Percentiles rank a stretch among this genome's conserved stretches.
Evolutionary conservation across 2,113 vertebrate genomes (phyloP).

Genomic region (Cichladusa arquata): DNA sequence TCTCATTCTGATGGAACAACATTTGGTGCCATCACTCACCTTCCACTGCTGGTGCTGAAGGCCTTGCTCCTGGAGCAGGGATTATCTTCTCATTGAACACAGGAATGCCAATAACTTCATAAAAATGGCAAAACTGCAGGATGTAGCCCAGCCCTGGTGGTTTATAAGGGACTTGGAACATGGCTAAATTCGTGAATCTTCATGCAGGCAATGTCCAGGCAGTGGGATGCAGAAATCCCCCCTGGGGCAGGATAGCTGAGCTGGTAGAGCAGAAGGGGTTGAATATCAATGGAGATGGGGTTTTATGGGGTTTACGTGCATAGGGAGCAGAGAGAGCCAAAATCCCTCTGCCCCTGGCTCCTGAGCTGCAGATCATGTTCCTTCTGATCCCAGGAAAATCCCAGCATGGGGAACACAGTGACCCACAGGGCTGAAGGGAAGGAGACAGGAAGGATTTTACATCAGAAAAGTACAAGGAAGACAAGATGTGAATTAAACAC

Average conservation of each 20-base stretch:
- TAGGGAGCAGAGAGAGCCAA: neutral
- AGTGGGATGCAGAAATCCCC: neutral
- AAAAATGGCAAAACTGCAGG: neutral
- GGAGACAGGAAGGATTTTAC: neutral
- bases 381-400: neutral
- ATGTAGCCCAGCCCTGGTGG: neutral
- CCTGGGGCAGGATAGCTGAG: neutral
- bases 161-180: neutral
- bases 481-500: neutral
- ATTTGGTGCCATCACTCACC: neutral
- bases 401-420: accelerated
- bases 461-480: neutral
- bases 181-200: neutral
- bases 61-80: neutral
- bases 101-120: neutral
- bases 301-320: neutral
- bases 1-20: neutral
- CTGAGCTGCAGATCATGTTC: neutral
- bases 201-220: neutral
- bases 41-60: neutral
- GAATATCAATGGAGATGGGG: neutral
- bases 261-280: neutral
- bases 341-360: accelerated
- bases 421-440: neutral
- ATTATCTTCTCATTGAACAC: neutral